A percentile compares a stretch with the other conserved stretches of the same genome.
These are phyloP conservation scores for Drosophila ambigua DNA, from an alignment of 1,140 invertebrate genomes.

Conservation along the genomic window DNA sequence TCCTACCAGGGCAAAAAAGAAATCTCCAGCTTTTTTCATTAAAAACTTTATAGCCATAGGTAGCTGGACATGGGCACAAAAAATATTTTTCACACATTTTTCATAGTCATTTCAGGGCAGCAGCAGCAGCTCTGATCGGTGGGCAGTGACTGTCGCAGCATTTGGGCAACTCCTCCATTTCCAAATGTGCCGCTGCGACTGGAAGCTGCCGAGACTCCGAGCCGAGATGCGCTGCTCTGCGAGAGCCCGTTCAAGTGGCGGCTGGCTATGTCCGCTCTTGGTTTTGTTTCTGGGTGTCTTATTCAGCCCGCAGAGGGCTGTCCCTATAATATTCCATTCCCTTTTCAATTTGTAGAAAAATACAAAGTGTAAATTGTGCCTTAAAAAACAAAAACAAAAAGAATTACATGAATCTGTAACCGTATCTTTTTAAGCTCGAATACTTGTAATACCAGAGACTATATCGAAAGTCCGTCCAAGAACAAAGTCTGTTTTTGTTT, in stretches of 20 bases:
- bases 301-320: neutral
- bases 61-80: constrained; percentile 68
- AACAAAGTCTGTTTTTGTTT: constrained; percentile 43
- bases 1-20: constrained; percentile 71
- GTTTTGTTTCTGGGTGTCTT: constrained; percentile 25
- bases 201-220: constrained; percentile 14
- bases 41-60: constrained; percentile 64
- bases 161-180: constrained; percentile 80
- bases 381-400: constrained; percentile 40
- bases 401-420: constrained; percentile 7
- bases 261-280: constrained; percentile 39
- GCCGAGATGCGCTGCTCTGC: constrained; percentile 25
- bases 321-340: constrained; percentile 26
- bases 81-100: constrained; percentile 84
- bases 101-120: constrained; percentile 79
- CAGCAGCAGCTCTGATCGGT: constrained; percentile 30
- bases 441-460: constrained; percentile 50
- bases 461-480: constrained; percentile 65
- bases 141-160: constrained; percentile 73
- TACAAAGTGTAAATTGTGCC: constrained; percentile 69
- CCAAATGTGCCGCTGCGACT: constrained; percentile 25
- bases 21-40: constrained; percentile 65
- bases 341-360: constrained; percentile 55
- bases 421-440: constrained; percentile 31
- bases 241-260: constrained; percentile 58